Evolutionary conservation across 2,888 invertebrate species (phyloP), one percentile per base, ranked within the genome.

Genomic region (Azorinus chamasolen): DNA sequence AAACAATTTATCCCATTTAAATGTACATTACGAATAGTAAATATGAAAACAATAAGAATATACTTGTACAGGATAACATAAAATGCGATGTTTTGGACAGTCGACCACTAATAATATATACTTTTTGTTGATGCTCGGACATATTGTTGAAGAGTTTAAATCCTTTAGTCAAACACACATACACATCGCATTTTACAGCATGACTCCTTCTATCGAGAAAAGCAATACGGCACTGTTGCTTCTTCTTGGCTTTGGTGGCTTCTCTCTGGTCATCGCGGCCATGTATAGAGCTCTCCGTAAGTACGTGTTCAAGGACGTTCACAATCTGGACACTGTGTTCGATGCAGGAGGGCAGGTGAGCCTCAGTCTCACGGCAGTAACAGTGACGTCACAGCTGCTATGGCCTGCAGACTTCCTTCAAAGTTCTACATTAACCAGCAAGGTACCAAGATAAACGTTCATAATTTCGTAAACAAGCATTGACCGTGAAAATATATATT

Each of bases 371-470:
- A 88, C 89, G 1, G 88, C 87, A 0, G 87, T 87, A 6, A 89
- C 89, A 0, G 87, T 88, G 61, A 87, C 86, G 51, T 85, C 87
- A 63, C 89, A 89, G 58, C 70, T 88, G 14, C 73, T 89, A 37
- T 89, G 89, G 89, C 89, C 89, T 16, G 86, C 86, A 3, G 88
- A 89, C 65, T 83, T 89, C 43, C 77, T 88, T 0, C 87, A 88
- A 68, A 83, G 84, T 58, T 71, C 88, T 6, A 88, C 86, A 0
- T 72, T 86, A 0, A 83, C 84, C 20, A 83, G 80, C 43, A 87
- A 84, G 85, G 89, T 89, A 62, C 16, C 32, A n/a, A n/a, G n/a
- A n/a, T n/a, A n/a, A n/a, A n/a, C n/a, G n/a, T n/a, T n/a, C n/a
- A n/a, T n/a, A n/a, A n/a, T n/a, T n/a, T n/a, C n/a, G n/a, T n/a